A percentile compares a stretch with the other conserved stretches of the same genome.
Evolutionary conservation across 2,113 vertebrate species (phyloP).

Genomic region (Aythya baeri): DNA sequence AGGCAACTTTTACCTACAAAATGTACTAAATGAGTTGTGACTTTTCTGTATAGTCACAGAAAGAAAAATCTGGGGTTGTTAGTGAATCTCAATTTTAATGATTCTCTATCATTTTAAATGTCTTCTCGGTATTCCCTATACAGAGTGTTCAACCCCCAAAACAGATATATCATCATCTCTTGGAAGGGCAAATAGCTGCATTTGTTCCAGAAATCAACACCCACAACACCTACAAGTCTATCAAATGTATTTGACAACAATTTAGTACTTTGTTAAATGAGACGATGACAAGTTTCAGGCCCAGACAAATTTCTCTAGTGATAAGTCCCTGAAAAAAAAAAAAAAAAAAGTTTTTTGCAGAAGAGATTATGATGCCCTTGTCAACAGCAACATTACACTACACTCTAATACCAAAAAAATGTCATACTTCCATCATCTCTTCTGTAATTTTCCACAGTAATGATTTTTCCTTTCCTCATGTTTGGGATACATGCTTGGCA

Average conservation of each 20-base stretch:
- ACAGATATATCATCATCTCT: background rate
- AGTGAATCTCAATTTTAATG: background rate
- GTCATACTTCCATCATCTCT: background rate
- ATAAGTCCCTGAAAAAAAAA: conserved; percentile 13
- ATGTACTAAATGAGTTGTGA: background rate
- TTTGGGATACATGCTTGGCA: conserved; percentile 22
- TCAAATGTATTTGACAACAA: background rate
- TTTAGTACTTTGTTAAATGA: background rate
- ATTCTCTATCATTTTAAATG: background rate
- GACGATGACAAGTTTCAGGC: conserved; percentile 26
- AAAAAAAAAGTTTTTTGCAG: background rate
- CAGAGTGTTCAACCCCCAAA: background rate
- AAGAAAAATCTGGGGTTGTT: background rate
- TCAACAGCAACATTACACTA: conserved; percentile 21
- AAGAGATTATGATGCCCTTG: conserved; percentile 3
- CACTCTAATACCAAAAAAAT: conserved; percentile 42
- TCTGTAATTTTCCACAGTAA: conserved; percentile 45
- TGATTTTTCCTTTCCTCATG: background rate
- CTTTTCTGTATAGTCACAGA: background rate
- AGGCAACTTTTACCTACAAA: background rate
- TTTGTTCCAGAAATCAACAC: background rate
- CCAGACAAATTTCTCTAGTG: background rate
- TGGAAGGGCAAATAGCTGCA: background rate
- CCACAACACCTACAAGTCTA: background rate
- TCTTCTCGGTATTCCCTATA: background rate